Base-by-base conservation (phyloP, 1,140 invertebrate genomes). In the Nixonia krombeini region DNA sequence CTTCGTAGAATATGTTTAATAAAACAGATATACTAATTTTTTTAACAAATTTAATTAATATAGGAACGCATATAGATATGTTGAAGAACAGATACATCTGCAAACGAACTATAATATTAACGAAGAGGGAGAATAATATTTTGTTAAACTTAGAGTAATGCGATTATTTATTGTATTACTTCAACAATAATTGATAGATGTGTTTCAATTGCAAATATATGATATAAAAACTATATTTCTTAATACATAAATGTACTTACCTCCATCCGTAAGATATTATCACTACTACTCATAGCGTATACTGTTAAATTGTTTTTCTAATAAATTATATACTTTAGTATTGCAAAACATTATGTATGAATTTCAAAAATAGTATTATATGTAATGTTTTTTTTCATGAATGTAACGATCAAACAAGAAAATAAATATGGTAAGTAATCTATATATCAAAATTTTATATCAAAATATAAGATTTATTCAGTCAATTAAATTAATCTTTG, bases 111-210 rank as follows among this genome's bases (percentile, higher is more conserved):
- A 37, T 18, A 37, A 13, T 17, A 6, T 38, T n/a, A 9, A 63
- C 64, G 21, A 28, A 13, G 37, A 73, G 70, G 55, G 66, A 73
- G 47, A 55, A 74, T 59, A 49, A 81, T 82, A 79, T 83, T 83
- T 83, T 79, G 73, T 78, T 75, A 79, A 81, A 78, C 79, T 55
- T 81, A 78, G 71, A 47, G 70, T 74, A 73, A 76, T 75, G 68
- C 70, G 67, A 64, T 80, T 73, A 75, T 78, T 81, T 81, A 74
- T 83, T 81, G 72, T 81, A 79, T 74, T 75, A 77, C 74, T 76
- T 72, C 63, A 66, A 73, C 72, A 35, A 73, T 78, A 50, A 37
- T 47, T 31, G 18, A 75, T 76, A 78, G 61, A 75, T 76, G 74
- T 77, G 70, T 76, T 77, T 75, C 73, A 61, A 74, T 74, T 80